Evolutionary conservation across 2,113 vertebrate species (phyloP), one percentile per base, ranked within the genome.

Genomic region (Condylura cristata): DNA sequence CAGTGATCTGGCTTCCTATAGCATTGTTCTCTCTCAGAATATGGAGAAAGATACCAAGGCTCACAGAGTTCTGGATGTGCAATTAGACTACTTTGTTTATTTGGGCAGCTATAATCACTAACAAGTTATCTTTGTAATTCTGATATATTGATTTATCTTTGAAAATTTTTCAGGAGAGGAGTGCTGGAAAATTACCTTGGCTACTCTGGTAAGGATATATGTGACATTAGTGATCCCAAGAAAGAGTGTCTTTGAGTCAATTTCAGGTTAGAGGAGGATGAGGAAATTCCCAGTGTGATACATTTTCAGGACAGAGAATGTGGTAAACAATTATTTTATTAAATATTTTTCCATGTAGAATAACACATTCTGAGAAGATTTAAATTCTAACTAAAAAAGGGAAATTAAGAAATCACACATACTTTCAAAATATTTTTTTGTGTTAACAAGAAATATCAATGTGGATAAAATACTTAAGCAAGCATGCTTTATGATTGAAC

Each of bases 381-480:
- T 90, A 87, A 63, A 92, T 95, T 94, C 41, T 5, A 58, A 4
- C 61, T 17, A 4, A 20, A 39, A 88, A 84, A 53, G 26, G 44
- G 53, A 60, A 4, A 66, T 90, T 80, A 92, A 84, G 53, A 86
- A 85, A 84, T 94, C 76, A 28, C 16, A 79, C 83, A 1, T 17
- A 48, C 26, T 44, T 82, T 86, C 58, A 90, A 87, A 95, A 48
- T 53, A 83, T 48, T 41, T 5, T 12, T 80, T 16, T 84, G 0
- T 83, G 44, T 83, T 71, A 87, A 75, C 32, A 86, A 51, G 7
- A 72, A 82, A 96, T 58, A 72, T 83, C 32, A 92, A 3, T 41
- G 2, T 63, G 51, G 32, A n/a, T 74, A 18, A 83, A 87, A 60
- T 61, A 24, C 48, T 76, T 28, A 86, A 80, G 46, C 13, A 81